Conservation (phyloP, 2,888 invertebrate genomes). For the Stenodema calcarata region DNA sequence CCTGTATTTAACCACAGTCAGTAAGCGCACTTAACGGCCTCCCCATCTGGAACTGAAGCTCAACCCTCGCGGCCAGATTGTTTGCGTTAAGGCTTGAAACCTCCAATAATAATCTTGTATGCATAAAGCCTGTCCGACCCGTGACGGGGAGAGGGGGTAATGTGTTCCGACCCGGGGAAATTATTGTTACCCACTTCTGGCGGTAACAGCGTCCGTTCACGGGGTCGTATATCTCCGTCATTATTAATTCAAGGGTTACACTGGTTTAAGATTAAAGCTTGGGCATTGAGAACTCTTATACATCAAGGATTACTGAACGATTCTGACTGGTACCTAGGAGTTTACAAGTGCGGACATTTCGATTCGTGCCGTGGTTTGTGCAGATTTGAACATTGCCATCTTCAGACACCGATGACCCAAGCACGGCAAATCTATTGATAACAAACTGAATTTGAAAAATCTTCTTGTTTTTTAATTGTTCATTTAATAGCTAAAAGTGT, state of each 20-base stretch:
- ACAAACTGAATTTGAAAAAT: no score
- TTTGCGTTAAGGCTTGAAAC: background rate
- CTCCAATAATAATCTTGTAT: constrained; percentile 1
- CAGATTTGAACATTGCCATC: no score
- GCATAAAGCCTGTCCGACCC: background rate
- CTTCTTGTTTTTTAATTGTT: no score
- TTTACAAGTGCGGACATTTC: no score
- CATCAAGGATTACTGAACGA: no score
- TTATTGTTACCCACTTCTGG: background rate
- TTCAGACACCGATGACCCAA: no score
- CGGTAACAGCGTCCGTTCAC: background rate
- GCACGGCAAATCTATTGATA: no score
- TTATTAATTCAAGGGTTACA: background rate
- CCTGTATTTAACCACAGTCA: background rate
- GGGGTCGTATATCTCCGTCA: background rate
- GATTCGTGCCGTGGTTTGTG: no score
- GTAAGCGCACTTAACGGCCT: background rate
- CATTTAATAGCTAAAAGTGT: no score
- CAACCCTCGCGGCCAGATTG: background rate
- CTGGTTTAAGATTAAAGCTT: no score
- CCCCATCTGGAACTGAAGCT: background rate
- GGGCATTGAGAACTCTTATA: no score
- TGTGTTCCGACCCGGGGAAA: background rate
- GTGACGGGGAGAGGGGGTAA: background rate
- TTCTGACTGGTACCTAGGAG: no score